Base-by-base conservation (phyloP, 2,888 invertebrate genomes). In the Tetragonisca angustula region DNA sequence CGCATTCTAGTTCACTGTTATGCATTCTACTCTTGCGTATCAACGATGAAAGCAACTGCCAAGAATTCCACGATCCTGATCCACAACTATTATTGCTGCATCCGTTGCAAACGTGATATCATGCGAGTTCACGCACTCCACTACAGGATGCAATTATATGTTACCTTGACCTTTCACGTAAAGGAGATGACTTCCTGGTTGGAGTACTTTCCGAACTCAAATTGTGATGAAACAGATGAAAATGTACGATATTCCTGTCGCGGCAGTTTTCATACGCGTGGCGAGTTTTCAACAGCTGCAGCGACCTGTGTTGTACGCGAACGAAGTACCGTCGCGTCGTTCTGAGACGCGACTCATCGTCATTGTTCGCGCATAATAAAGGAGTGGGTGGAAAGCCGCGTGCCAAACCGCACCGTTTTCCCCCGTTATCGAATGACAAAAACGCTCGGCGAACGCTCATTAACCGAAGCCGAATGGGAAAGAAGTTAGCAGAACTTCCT, bases 351-450 rank as follows among this genome's bases (percentile, higher is more conserved):
- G 61, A 67, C 24, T 21, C 24, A 43, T 59, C 49, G 56, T 43
- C 21, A 0, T 17, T 43, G 43, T 43, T 43, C 49, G 49, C 19
- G 43, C 67, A 27, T 56, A n/a, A 27, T 56, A n/a, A 21, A 32
- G 65, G 15, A 78, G 65, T 59, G 56, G 78, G 77, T 36, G 77
- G 50, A 24, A 32, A 36, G 67, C 65, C 64, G 74, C 67, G 81
- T 76, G 81, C 72, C 81, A 73, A 73, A 61, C 43, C 67, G 68
- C 32, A 9, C 74, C 70, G 69, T 61, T 72, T 67, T 43, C 69
- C 71, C 56, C 79, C 83, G 79, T 77, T 86, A 86, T 76, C 79
- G 65, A 78, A 78, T 62, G 68, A 76, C 61, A 69, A 83, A 65
- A 72, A 56, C 61, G 69, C 43, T 6, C n/a, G 70, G 72, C 68